Conservation (phyloP, 1,140 invertebrate genomes). For the Helicoverpa armigera region DNA sequence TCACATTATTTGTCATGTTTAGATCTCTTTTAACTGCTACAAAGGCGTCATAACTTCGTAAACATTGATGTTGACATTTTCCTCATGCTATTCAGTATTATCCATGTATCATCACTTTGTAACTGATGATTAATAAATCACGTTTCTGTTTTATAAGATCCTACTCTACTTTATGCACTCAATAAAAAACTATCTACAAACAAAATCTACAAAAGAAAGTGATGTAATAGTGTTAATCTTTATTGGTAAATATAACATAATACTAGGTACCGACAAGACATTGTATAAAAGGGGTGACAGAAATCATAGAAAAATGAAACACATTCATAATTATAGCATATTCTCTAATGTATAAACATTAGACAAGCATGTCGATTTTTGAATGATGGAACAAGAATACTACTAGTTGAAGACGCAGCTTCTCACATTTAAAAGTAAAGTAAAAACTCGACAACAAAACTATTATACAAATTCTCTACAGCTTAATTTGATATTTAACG, state of each 20-base stretch:
- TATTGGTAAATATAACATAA: conserved; percentile 33
- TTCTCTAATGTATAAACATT: conserved; percentile 64
- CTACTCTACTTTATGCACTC: conserved; percentile 3
- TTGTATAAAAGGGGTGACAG: conserved; percentile 39
- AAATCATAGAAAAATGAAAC: conserved; percentile 66
- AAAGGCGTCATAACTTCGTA: too few species aligned
- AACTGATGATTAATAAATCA: not conserved
- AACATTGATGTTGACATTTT: too few species aligned
- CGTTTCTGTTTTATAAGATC: not conserved
- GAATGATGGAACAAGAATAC: conserved; percentile 65
- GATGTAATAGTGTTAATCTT: conserved; percentile 25
- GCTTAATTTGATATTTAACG: conserved; percentile 65
- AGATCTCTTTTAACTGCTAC: too few species aligned
- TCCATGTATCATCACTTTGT: too few species aligned
- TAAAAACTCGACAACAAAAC: conserved; percentile 77
- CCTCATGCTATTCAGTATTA: conserved; percentile 24
- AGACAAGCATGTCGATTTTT: conserved; percentile 68
- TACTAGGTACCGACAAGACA: conserved; percentile 38
- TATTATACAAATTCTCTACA: conserved; percentile 83
- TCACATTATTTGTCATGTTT: too few species aligned
- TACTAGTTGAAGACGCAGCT: conserved; percentile 59
- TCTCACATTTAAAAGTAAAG: conserved; percentile 76
- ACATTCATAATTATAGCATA: conserved; percentile 66
- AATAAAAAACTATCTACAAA: not conserved
- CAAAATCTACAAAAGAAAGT: conserved; percentile 19